Evolutionary conservation across 2,797 vertebrate species (phyloP).

Genomic region (Arrhamphus sclerolepis): DNA sequence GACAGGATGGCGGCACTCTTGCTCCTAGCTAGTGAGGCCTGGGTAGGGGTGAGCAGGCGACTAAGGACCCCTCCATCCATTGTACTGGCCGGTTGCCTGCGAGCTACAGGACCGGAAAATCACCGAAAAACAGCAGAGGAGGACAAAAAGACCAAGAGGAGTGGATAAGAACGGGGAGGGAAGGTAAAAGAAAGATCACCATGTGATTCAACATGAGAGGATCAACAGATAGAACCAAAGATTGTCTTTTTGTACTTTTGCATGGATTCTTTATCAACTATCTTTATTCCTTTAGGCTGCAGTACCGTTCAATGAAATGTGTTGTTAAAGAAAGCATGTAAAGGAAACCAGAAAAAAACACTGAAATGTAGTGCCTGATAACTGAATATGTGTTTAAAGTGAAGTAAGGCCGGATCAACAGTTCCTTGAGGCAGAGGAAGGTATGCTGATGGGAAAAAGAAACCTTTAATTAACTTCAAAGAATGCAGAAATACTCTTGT

Average conservation of each 20-base stretch:
- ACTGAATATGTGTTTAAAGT: constrained; percentile 44
- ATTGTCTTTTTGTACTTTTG: constrained; percentile 58
- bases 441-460: constrained; percentile 67
- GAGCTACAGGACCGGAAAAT: constrained; percentile 81
- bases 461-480: constrained; percentile 63
- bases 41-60: constrained; percentile 91
- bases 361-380: constrained; percentile 54
- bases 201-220: constrained; percentile 74
- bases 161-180: constrained; percentile 56
- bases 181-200: constrained; percentile 73
- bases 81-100: constrained; percentile 80
- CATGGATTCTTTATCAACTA: constrained; percentile 46
- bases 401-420: constrained; percentile 62
- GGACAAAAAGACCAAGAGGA: constrained; percentile 54
- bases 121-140: constrained; percentile 53
- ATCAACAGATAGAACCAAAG: constrained; percentile 65
- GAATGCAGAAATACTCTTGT: constrained; percentile 42
- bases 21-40: constrained; percentile 94
- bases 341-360: constrained; percentile 57
- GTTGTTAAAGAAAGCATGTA: constrained; percentile 10
- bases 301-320: constrained; percentile 20
- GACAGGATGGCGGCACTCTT: constrained; percentile 90
- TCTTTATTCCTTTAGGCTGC: constrained; percentile 26
- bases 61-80: constrained; percentile 89
- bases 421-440: constrained; percentile 49